These are phyloP conservation scores for Trialeurodes vaporariorum DNA, from an alignment of 1,140 invertebrate species.

Conservation along the genomic window DNA sequence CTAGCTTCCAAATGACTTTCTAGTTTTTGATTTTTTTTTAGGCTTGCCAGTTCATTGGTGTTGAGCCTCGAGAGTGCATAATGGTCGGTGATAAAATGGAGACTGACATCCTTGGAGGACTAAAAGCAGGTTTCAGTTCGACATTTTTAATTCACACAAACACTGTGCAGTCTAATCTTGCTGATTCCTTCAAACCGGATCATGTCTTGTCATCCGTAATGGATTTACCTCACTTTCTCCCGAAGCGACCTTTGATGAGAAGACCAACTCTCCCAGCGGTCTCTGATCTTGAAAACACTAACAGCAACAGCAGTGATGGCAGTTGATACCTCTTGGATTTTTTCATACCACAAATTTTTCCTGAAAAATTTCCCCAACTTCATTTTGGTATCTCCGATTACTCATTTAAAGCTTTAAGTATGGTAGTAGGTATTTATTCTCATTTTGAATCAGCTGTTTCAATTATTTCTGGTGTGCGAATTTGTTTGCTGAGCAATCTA, in stretches of 20 bases:
- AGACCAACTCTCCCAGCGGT: background rate
- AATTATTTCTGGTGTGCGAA: too few species aligned
- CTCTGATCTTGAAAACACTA: background rate
- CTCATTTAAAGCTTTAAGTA: too few species aligned
- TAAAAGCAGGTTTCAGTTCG: conserved; percentile 54
- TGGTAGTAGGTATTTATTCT: too few species aligned
- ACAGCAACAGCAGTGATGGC: background rate
- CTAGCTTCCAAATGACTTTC: conserved; percentile 40
- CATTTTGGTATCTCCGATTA: too few species aligned
- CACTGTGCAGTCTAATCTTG: conserved; percentile 6
- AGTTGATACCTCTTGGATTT: background rate
- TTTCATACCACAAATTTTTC: too few species aligned
- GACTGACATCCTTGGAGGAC: conserved; percentile 71
- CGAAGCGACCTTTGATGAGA: conserved; percentile 5
- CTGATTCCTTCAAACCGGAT: conserved; percentile 15
- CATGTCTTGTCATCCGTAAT: conserved; percentile 19
- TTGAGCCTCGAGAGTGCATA: conserved; percentile 56
- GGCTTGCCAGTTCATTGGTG: conserved; percentile 57
- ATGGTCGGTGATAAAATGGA: conserved; percentile 80
- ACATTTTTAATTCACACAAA: conserved; percentile 60
- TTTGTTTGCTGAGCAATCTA: too few species aligned
- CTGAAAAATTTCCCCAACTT: too few species aligned
- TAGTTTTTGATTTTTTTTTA: conserved; percentile 61
- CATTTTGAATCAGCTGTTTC: too few species aligned
- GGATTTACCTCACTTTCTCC: conserved; percentile 19